Percentiles rank a stretch among this genome's conserved stretches.
These are phyloP conservation scores for Heliothis subflexa DNA, from an alignment of 1,140 invertebrate species.

Conservation along the genomic window DNA sequence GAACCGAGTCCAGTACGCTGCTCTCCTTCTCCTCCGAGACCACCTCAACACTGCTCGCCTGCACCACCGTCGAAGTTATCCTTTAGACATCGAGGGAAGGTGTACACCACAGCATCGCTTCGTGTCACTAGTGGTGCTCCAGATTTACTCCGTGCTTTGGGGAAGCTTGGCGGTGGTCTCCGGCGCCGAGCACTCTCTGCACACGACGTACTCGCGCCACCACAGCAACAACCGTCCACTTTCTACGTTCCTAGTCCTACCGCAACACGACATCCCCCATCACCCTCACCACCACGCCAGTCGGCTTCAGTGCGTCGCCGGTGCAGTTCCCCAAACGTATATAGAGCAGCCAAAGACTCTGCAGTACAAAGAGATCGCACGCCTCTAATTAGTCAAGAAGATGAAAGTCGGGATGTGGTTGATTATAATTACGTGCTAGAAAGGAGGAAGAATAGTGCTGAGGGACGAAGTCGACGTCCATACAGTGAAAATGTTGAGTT, in stretches of 20 bases:
- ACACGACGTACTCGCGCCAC: slow-evolving; percentile 88
- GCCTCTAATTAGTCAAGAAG: slow-evolving; percentile 71
- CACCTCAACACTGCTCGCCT: slow-evolving; percentile 75
- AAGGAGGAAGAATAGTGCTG: slow-evolving; percentile 67
- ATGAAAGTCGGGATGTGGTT: slow-evolving; percentile 77
- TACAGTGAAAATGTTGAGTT: slow-evolving; percentile 83
- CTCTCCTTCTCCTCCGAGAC: slow-evolving; percentile 83
- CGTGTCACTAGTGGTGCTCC: slow-evolving; percentile 88
- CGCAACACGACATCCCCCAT: slow-evolving; percentile 67
- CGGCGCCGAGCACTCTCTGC: slow-evolving; percentile 89
- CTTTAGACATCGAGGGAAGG: slow-evolving; percentile 85
- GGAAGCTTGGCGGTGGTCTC: slow-evolving; percentile 89
- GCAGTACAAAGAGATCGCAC: slow-evolving; percentile 63
- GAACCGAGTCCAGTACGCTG: slow-evolving; percentile 84
- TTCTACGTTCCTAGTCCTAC: slow-evolving; percentile 90
- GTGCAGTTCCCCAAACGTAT: slow-evolving; percentile 84
- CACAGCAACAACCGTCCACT: slow-evolving; percentile 85
- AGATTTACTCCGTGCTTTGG: slow-evolving; percentile 89
- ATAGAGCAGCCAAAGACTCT: slow-evolving; percentile 71
- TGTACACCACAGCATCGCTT: slow-evolving; percentile 88
- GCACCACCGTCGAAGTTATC: slow-evolving; percentile 81
- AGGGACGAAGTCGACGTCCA: slow-evolving; percentile 75
- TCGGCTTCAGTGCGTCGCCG: slow-evolving; percentile 75
- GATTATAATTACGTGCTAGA: slow-evolving; percentile 74
- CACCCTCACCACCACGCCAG: slow-evolving; percentile 73